These are phyloP conservation scores for Piscicola geometra DNA, from an alignment of 2,888 invertebrate species.

Conservation along the genomic window DNA sequence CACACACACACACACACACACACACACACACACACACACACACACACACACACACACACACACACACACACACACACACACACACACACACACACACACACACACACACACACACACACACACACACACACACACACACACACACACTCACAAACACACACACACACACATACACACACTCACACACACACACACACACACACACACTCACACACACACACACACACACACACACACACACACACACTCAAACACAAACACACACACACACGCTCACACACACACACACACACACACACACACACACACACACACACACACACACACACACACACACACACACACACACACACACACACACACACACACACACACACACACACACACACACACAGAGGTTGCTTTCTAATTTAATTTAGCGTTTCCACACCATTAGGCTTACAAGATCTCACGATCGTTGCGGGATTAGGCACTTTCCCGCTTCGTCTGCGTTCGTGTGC, in stretches of 20 bases:
- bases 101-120: too few relatives aligned
- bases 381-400: slow-evolving; percentile 16
- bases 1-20: slow-evolving; percentile 24
- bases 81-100: too few relatives aligned
- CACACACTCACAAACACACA: slow-evolving; percentile 6
- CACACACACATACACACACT: slow-evolving; percentile 24
- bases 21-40: slow-evolving; percentile 11
- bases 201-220: slow-evolving; percentile 10
- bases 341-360: slow-evolving; percentile 17
- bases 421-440: slow-evolving; percentile 52
- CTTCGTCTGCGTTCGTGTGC: background rate
- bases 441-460: slow-evolving; percentile 31
- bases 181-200: slow-evolving; percentile 20
- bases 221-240: too few relatives aligned
- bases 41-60: too few relatives aligned
- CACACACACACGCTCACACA: background rate
- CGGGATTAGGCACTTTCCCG: slow-evolving; percentile 17
- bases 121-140: too few relatives aligned
- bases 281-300: background rate
- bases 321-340: background rate
- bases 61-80: too few relatives aligned
- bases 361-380: slow-evolving; percentile 25
- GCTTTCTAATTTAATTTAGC: slow-evolving; percentile 53
- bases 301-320: too few relatives aligned
- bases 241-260: too few relatives aligned